Percentiles rank a stretch among this genome's conserved stretches.
Conservation (phyloP, 23 tunicate genomes). For the Trididemnum clinides region DNA sequence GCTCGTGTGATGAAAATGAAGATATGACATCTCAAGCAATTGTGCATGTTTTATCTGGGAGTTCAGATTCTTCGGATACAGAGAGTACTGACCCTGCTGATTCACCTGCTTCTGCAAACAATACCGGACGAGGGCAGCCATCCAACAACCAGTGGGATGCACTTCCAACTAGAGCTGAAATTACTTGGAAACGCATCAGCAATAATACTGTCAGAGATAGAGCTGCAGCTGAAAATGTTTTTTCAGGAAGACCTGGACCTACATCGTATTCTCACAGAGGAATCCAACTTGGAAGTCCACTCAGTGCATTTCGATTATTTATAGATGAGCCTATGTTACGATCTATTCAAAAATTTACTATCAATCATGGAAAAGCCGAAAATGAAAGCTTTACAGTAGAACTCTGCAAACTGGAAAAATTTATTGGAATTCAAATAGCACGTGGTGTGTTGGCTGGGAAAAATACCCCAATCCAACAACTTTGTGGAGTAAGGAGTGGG, state of each 20-base stretch:
- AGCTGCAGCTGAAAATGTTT: neutral
- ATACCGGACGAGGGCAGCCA: neutral
- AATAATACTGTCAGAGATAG: neutral
- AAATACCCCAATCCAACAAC: neutral
- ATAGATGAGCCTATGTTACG: neutral
- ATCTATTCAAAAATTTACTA: constrained; percentile 5
- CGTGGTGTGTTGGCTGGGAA: constrained; percentile 9
- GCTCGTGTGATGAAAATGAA: neutral
- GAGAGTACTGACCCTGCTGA: neutral
- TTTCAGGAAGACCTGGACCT: neutral
- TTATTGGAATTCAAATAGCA: neutral
- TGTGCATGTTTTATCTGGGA: neutral
- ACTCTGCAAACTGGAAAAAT: neutral
- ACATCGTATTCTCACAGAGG: neutral
- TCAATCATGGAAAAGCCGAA: neutral
- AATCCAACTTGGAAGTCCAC: neutral
- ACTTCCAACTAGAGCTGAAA: neutral
- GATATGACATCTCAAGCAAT: neutral
- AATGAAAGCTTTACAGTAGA: neutral
- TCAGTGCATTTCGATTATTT: neutral
- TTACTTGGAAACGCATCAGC: neutral
- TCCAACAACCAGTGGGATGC: neutral
- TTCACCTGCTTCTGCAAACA: neutral
- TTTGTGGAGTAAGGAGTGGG: constrained; percentile 2
- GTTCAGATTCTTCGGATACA: neutral